Evolutionary conservation across 1,140 invertebrate genomes (phyloP).

Genomic region (Meloidogyne hapla): DNA sequence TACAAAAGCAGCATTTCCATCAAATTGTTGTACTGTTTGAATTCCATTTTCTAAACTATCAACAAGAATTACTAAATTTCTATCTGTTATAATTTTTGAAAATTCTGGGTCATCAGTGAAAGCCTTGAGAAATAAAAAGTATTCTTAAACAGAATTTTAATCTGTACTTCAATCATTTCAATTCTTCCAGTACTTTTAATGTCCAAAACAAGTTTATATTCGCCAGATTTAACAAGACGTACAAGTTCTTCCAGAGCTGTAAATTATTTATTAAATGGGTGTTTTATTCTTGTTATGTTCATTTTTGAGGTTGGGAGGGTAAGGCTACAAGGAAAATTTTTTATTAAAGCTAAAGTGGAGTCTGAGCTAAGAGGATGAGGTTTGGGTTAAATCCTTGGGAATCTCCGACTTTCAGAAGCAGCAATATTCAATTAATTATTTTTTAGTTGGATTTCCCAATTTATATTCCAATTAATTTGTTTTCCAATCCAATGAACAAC

Average conservation of each 20-base stretch:
- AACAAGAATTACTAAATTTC: neutral
- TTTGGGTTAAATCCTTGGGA: too few relatives aligned
- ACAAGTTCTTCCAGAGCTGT: neutral
- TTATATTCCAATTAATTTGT: too few relatives aligned
- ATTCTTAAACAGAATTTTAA: neutral
- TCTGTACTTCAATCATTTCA: neutral
- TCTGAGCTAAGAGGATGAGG: too few relatives aligned
- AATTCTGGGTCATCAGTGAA: neutral
- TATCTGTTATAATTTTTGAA: neutral
- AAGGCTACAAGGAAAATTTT: too few relatives aligned
- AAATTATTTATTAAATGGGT: too few relatives aligned
- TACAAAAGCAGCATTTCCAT: neutral
- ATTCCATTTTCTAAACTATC: slow-evolving; percentile 6
- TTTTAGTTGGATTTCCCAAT: too few relatives aligned
- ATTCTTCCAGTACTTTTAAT: slow-evolving; percentile 5
- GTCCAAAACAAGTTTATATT: neutral
- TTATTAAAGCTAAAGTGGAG: too few relatives aligned
- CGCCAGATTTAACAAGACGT: neutral
- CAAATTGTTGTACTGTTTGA: neutral
- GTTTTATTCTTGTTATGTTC: too few relatives aligned
- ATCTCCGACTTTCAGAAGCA: too few relatives aligned
- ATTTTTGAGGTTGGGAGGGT: too few relatives aligned
- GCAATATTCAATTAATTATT: too few relatives aligned
- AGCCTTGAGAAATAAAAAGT: neutral
- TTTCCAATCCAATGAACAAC: too few relatives aligned